Conservation (phyloP, 2,113 vertebrate genomes). For the Polypterus bichir region DNA sequence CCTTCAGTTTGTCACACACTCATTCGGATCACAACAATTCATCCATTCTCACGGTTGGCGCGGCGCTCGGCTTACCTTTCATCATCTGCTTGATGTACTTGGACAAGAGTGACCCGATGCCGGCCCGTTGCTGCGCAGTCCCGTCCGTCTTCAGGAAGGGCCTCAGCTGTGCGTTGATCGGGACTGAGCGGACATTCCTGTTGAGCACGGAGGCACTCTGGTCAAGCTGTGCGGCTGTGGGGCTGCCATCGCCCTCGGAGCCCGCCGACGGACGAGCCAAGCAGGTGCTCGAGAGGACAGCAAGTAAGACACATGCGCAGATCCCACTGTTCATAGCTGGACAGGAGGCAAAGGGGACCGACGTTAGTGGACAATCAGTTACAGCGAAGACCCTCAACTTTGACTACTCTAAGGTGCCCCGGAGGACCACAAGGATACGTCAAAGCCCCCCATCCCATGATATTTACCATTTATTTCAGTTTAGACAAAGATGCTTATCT, state of each 20-base stretch:
- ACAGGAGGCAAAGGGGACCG: not conserved
- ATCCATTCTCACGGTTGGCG: no score
- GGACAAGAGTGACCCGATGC: slow-evolving; percentile 67
- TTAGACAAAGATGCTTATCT: no score
- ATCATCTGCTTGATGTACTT: slow-evolving; percentile 70
- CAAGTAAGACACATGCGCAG: slow-evolving; percentile 67
- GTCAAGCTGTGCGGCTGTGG: slow-evolving; percentile 33
- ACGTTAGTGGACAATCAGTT: no score
- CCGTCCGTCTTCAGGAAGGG: slow-evolving; percentile 38
- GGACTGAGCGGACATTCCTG: slow-evolving; percentile 42
- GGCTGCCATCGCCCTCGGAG: slow-evolving; percentile 27
- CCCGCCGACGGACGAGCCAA: slow-evolving; percentile 52
- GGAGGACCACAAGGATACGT: no score
- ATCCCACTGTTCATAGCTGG: slow-evolving; percentile 69
- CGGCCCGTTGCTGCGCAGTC: slow-evolving; percentile 50
- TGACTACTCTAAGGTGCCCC: no score
- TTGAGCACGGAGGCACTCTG: slow-evolving; percentile 25
- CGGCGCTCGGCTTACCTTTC: slow-evolving; percentile 57
- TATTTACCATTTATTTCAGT: no score
- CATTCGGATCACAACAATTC: no score
- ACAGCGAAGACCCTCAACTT: no score
- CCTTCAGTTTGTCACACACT: no score
- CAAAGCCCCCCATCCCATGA: no score
- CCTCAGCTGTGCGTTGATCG: slow-evolving; percentile 40
- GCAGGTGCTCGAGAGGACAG: slow-evolving; percentile 57